These are phyloP conservation scores for Sibirionetta formosa DNA, from an alignment of 2,797 vertebrate genomes.

Conservation along the genomic window DNA sequence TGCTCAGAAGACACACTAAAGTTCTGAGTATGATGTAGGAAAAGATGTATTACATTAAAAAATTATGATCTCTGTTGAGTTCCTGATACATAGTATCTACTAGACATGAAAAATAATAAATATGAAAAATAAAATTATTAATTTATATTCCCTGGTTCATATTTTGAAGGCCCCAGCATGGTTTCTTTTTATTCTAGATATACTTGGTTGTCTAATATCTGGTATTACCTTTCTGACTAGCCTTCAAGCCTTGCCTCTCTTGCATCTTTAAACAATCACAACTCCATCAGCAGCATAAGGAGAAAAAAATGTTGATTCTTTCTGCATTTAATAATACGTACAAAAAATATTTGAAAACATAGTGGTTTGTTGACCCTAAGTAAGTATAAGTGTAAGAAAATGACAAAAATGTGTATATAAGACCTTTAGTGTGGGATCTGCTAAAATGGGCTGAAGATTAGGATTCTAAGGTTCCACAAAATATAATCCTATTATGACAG, in stretches of 20 bases:
- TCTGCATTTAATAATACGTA: not conserved
- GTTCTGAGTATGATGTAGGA: not conserved
- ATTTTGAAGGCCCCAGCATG: not conserved
- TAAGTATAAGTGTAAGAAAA: too few relatives aligned
- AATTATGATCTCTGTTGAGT: not conserved
- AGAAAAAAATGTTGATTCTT: not conserved
- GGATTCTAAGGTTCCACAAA: not conserved
- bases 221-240: not conserved
- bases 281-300: not conserved
- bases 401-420: not conserved
- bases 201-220: not conserved
- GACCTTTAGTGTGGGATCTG: not conserved
- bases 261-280: not conserved
- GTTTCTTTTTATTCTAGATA: not conserved
- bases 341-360: not conserved
- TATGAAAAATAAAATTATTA: not conserved
- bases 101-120: not conserved
- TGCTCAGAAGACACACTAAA: not conserved
- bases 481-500: not conserved
- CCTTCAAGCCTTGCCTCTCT: not conserved
- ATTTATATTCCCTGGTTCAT: not conserved
- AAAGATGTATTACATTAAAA: not conserved
- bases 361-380: not conserved
- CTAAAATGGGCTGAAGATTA: not conserved
- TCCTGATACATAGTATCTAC: rapidly evolving